Evolutionary conservation across 2,888 invertebrate species (phyloP), one percentile per base, ranked within the genome.

Genomic region (Epistrophe grossulariae): DNA sequence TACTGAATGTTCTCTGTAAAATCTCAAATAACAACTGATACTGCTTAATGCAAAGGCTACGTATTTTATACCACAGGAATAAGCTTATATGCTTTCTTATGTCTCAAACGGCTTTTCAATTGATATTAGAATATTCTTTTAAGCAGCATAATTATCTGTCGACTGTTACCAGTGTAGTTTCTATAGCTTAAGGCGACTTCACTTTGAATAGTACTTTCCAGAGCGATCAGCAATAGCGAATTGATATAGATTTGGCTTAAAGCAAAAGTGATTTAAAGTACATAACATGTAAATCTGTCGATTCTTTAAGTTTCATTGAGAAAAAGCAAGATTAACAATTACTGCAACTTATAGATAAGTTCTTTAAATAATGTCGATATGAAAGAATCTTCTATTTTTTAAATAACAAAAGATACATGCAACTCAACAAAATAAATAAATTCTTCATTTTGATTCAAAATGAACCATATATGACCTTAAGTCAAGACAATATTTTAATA

Each of bases 111-210:
- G 40, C 62, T 62, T 60, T 38, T 17, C 17, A 11, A 4, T 24
- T 1, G 11, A 52, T 13, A 28, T 52, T 52, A 13, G 24, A 28
- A 28, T 11, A 59, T 38, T 48, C 11, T 31, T 45, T 64, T 64
- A 64, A 64, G 64, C n/a, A 64, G 28, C 24, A n/a, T 64, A 64
- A 45, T 45, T 11, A 45, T 45, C 40, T 24, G 2, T 2, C 9
- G 15, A 40, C 60, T 40, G 8, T 43, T 24, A 11, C 24, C 28
- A 43, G 45, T 28, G 28, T 43, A 5, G 2, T 40, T 13, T 57
- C 10, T 4, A n/a, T 31, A 62, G 59, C 59, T 60, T 60, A 38
- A 40, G 8, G 3, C 7, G 40, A 43, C 40, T 15, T 24, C 17
- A 60, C 6, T 2, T 43, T 40, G 15, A 35, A 11, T 10, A n/a